These are phyloP conservation scores for Drosophila anomelani DNA, from an alignment of 2,888 invertebrate genomes.

Conservation along the genomic window DNA sequence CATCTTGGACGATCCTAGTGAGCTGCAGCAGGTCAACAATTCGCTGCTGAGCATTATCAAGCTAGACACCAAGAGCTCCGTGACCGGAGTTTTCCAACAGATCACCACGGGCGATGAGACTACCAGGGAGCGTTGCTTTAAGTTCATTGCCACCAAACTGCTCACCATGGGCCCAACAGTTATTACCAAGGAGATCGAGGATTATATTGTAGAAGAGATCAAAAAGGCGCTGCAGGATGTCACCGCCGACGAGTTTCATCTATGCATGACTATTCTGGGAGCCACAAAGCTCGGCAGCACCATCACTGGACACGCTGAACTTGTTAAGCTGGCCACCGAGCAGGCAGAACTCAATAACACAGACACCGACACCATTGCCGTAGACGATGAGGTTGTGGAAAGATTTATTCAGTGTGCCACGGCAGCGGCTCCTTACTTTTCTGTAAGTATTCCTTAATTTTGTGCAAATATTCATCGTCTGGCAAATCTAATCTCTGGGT, in stretches of 20 bases:
- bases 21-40: slow-evolving; percentile 93
- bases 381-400: slow-evolving; percentile 90
- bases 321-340: slow-evolving; percentile 93
- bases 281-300: slow-evolving; percentile 93
- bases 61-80: slow-evolving; percentile 86
- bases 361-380: slow-evolving; percentile 85
- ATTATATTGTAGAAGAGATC: slow-evolving; percentile 92
- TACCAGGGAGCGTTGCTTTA: slow-evolving; percentile 93
- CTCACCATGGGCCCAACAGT: slow-evolving; percentile 91
- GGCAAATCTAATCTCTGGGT: slow-evolving; percentile 13
- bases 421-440: slow-evolving; percentile 94
- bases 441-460: slow-evolving; percentile 86
- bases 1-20: slow-evolving; percentile 93
- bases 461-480: background rate
- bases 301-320: slow-evolving; percentile 92
- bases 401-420: slow-evolving; percentile 93
- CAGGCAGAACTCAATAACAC: slow-evolving; percentile 93
- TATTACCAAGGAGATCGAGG: slow-evolving; percentile 93
- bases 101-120: slow-evolving; percentile 89
- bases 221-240: slow-evolving; percentile 95
- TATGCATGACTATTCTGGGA: slow-evolving; percentile 93
- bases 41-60: slow-evolving; percentile 88
- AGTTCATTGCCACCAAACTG: slow-evolving; percentile 93
- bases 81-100: slow-evolving; percentile 89
- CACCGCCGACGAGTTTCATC: slow-evolving; percentile 95